Percentiles rank a stretch among this genome's conserved stretches.
These are phyloP conservation scores for Meloe dianella DNA, from an alignment of 2,888 invertebrate genomes.

Conservation along the genomic window DNA sequence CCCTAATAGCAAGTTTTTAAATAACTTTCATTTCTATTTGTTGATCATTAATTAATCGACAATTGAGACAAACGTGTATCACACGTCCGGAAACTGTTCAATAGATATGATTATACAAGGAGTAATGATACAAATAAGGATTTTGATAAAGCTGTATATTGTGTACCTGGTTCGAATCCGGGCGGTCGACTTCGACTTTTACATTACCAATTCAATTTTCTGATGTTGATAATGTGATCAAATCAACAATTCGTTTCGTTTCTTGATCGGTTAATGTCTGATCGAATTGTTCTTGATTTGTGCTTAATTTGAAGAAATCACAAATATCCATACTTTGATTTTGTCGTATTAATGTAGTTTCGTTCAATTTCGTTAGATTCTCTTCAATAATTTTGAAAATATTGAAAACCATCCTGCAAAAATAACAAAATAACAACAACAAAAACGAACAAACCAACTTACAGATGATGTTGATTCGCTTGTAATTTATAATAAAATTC, in stretches of 20 bases:
- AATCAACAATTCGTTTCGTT: conserved; percentile 5
- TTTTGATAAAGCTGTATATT: too few relatives aligned
- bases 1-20: too few relatives aligned
- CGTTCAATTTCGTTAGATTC: conserved; percentile 4
- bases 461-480: conserved; percentile 43
- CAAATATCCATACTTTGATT: conserved; percentile 11
- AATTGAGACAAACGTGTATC: too few relatives aligned
- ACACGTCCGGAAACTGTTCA: too few relatives aligned
- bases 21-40: too few relatives aligned
- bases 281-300: not conserved
- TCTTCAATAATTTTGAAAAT: not conserved
- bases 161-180: too few relatives aligned
- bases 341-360: not conserved
- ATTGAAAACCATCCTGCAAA: conserved; percentile 13
- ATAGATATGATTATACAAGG: too few relatives aligned
- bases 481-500: conserved; percentile 53
- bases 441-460: conserved; percentile 11
- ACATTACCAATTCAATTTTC: not conserved
- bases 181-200: too few relatives aligned
- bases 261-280: conserved; percentile 11
- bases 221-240: conserved; percentile 12
- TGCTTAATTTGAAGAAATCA: conserved; percentile 11
- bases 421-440: not conserved
- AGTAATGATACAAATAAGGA: too few relatives aligned
- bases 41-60: too few relatives aligned